Evolutionary conservation across 2,888 invertebrate species (phyloP), one percentile per base, ranked within the genome.

Genomic region (Entomobrya multifasciata): DNA sequence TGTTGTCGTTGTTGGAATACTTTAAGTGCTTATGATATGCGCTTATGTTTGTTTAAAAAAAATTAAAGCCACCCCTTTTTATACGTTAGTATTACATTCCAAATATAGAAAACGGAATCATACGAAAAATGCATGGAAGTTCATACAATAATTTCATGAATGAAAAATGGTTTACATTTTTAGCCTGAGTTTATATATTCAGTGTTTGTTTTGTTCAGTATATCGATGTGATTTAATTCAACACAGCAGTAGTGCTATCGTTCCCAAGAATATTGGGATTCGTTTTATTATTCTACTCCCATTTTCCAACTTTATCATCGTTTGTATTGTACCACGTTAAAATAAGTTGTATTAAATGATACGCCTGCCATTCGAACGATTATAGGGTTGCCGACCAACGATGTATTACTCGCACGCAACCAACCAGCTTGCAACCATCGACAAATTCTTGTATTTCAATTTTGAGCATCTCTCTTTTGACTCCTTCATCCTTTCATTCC

Each of bases 401-500:
- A 15, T n/a, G n/a, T n/a, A 52, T 8, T 36, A 36, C 36, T 36
- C 36, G n/a, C n/a, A n/a, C 52, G 15, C 4, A 52, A 52, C 52
- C 52, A 52, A 52, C n/a, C 52, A 15, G 17, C 52, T 2, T n/a
- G 17, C 17, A 1, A n/a, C 52, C 17, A 17, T 8, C 36, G 36
- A 6, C 36, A 36, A 36, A 36, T 22, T 17, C 49, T 74, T 30
- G 8, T 27, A 52, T 74, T 74, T 11, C 74, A 47, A 52, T 74
- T 74, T 25, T 49, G 36, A 57, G 13, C 25, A 57, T n/a, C 11
- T n/a, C n/a, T n/a, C n/a, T n/a, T n/a, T n/a, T n/a, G n/a, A n/a
- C n/a, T n/a, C 49, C 49, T n/a, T 49, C 8, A 49, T 72, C 27
- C 72, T 52, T 52, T 72, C 72, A 72, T 72, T 72, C 49, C 49